Base-by-base conservation (phyloP, 2,113 vertebrate genomes). In the Notothenia rossii region DNA sequence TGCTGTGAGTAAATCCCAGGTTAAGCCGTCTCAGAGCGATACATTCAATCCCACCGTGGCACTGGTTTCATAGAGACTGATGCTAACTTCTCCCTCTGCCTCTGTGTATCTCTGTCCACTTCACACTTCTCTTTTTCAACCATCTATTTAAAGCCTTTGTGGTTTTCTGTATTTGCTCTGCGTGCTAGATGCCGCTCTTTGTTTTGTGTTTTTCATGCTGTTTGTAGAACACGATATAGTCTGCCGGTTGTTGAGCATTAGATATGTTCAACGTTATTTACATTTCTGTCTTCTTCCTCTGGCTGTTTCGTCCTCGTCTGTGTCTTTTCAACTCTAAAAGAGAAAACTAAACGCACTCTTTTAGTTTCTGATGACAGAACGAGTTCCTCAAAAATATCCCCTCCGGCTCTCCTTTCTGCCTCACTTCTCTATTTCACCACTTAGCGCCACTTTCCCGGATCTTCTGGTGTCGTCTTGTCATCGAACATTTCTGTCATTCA, bases 51-150 rank as follows among this genome's bases (percentile, higher is more conserved):
- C 81, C 72, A 53, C 59, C 0, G 73, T 49, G 53, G 61, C 84
- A n/a, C 77, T 22, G 76, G 80, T 79, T 58, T 72, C 59, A 59
- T 15, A 56, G 74, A 89, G 49, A 61, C 51, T 65, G 68, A 69
- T 68, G 58, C 61, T 61, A 90, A 89, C 60, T 90, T 87, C 80
- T 75, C 9, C 3, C 66, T 59, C 67, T 68, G 40, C 22, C 78
- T 77, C 36, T 66, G 46, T 46, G 36, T 70, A 33, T 74, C 73
- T 82, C 77, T 60, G 70, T 82, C 74, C 79, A 88, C 81, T 92
- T 90, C 91, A 81, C 91, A 92, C 92, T 91, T 94, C 91, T 93
- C 87, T 82, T 92, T 92, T 92, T 93, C 58, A 17, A 63, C 11
- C 33, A 10, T 88, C 88, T 92, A 92, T 92, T 93, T 88, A 75